Percentiles rank a stretch among this genome's conserved stretches.
These are phyloP conservation scores for Philaethria dido DNA, from an alignment of 2,888 invertebrate species.

Conservation along the genomic window DNA sequence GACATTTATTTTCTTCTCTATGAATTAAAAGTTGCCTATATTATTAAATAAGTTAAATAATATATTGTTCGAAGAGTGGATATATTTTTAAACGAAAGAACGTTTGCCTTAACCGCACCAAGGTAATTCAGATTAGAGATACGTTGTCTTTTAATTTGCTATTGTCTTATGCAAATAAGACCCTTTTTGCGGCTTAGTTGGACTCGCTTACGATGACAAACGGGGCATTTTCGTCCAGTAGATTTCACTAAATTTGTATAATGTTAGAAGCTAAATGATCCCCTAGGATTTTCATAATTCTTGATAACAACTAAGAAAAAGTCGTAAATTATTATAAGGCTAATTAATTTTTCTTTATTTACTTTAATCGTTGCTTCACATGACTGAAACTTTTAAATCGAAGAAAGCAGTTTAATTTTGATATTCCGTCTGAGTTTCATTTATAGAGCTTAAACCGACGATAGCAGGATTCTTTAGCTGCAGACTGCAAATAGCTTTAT, in stretches of 20 bases:
- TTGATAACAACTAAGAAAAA: neutral
- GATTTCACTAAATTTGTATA: constrained; percentile 59
- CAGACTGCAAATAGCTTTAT: constrained; percentile 10
- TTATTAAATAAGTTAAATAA: constrained; percentile 12
- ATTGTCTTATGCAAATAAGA: constrained; percentile 56
- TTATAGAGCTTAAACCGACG: constrained; percentile 13
- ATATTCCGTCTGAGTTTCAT: constrained; percentile 16
- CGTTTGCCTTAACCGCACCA: constrained; percentile 35
- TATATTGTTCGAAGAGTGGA: constrained; percentile 12
- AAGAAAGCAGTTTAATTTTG: constrained; percentile 2
- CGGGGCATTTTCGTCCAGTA: constrained; percentile 58
- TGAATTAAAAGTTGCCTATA: neutral
- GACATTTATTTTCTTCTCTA: no score
- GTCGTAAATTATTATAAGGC: neutral
- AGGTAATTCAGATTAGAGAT: constrained; percentile 50
- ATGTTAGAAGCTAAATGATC: constrained; percentile 17
- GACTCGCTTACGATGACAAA: constrained; percentile 60
- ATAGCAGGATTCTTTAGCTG: constrained; percentile 12
- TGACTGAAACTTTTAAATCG: neutral
- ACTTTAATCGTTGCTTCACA: no score
- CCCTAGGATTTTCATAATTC: neutral
- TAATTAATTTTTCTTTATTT: neutral
- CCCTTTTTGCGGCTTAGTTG: constrained; percentile 56
- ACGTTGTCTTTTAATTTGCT: constrained; percentile 54
- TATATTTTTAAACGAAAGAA: constrained; percentile 23